phyloP scores from a whole-genome alignment of 2,797 vertebrate species.

The Acomys russatus region DNA sequence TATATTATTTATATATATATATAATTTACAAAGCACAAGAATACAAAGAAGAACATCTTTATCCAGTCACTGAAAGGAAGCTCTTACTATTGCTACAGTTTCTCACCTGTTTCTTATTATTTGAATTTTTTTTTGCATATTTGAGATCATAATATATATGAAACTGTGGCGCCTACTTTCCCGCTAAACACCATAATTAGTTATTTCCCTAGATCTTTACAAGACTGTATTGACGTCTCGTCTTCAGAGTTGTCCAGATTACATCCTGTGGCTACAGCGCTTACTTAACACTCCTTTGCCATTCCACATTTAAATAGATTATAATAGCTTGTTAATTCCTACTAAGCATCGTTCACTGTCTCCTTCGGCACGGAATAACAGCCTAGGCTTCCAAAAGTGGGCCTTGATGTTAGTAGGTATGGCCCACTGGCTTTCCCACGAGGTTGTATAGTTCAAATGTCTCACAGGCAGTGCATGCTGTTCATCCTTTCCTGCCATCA shows the following conservation, averaged over 20 bases:
- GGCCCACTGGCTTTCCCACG: not conserved
- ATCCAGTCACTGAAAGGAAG: not conserved
- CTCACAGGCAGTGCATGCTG: not conserved
- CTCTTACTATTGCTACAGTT: not conserved
- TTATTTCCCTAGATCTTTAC: not conserved
- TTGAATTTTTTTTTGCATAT: not conserved
- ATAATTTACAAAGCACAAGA: not conserved
- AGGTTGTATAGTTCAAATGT: not conserved
- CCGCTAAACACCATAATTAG: not conserved
- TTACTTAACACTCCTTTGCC: not conserved
- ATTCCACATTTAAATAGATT: not conserved
- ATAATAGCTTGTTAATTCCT: not conserved
- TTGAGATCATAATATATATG: not conserved
- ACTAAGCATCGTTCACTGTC: not conserved
- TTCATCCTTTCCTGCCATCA: not conserved
- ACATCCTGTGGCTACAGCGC: not conserved
- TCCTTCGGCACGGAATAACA: not conserved
- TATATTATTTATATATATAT: too few species aligned
- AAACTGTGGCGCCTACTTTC: not conserved
- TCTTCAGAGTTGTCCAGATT: not conserved
- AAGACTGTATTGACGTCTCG: not conserved
- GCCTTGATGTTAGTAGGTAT: not conserved
- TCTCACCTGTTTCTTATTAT: not conserved
- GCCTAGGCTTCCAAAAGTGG: not conserved
- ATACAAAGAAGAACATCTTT: not conserved